Base-by-base conservation (phyloP, 2,888 invertebrate genomes). In the Phyllotreta cruciferae region DNA sequence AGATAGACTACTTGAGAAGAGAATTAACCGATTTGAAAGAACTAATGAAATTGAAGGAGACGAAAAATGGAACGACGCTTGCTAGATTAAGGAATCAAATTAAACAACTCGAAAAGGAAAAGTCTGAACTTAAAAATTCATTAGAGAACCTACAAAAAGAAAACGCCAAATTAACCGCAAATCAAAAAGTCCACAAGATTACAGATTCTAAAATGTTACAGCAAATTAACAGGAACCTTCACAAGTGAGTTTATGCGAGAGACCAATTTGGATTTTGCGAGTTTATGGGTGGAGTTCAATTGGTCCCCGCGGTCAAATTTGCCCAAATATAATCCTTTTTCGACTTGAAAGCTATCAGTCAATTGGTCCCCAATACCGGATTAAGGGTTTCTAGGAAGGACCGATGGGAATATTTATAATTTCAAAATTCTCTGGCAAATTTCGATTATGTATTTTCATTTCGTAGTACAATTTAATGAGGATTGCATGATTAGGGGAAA, bases 161-260 rank as follows among this genome's bases (percentile, higher is more conserved):
- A 75, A 90, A 89, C 74, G 85, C 85, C 66, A 84, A 87, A 74
- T 80, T 89, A 56, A 84, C 13, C 66, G 86, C 85, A 49, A 85
- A 84, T 61, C 87, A 88, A 77, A 82, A 86, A 67, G 79, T 85
- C 7, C 79, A 86, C 63, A 80, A 87, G 58, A 73, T 75, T 44
- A 83, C 86, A n/a, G 91, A 90, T 67, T 86, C 89, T 37, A 90
- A 88, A 82, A 88, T 91, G 79, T 83, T 92, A 66, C 88, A 90
- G 73, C 88, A 90, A 79, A 91, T 93, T 37, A 92, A 90, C 75
- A 88, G 87, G 64, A 85, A 86, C 68, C 78, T 88, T 45, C 56
- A 67, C 3, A 70, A 44, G 60, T 60, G 8, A 47, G 54, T 13
- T 7, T 38, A 13, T n/a, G n/a, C n/a, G n/a, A n/a, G n/a, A n/a